These are phyloP conservation scores for Boleophthalmus pectinirostris DNA, from an alignment of 2,113 vertebrate genomes.

Conservation along the genomic window DNA sequence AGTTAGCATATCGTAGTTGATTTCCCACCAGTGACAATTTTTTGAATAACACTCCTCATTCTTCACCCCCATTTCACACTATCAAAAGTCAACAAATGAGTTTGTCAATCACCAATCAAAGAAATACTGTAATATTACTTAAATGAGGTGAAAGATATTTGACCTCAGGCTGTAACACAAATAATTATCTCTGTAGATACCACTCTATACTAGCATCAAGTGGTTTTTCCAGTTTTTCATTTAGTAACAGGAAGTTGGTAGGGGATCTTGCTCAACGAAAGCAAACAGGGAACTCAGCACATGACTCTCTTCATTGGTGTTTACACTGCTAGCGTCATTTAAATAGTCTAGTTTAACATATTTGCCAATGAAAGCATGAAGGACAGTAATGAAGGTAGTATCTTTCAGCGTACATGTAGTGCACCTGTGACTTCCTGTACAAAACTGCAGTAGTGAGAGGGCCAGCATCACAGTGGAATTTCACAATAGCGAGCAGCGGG, in stretches of 20 bases:
- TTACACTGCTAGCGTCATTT: constrained; percentile 39
- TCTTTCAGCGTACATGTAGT: neutral
- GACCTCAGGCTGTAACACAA: neutral
- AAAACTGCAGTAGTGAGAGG: too few relatives aligned
- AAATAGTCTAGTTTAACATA: constrained; percentile 31
- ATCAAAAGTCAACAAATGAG: neutral
- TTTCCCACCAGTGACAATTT: too few relatives aligned
- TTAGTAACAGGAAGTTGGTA: constrained; percentile 36
- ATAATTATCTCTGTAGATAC: constrained; percentile 6
- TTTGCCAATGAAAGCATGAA: constrained; percentile 20
- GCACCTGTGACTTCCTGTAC: too few relatives aligned
- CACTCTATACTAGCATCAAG: neutral
- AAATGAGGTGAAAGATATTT: neutral
- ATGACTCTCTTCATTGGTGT: constrained; percentile 49
- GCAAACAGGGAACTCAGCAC: constrained; percentile 55
- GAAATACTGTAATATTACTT: neutral
- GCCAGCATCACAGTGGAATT: too few relatives aligned
- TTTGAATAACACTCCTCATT: too few relatives aligned
- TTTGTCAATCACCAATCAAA: neutral
- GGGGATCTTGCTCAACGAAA: constrained; percentile 41
- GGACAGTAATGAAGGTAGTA: constrained; percentile 12
- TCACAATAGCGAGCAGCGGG: too few relatives aligned
- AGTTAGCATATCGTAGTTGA: neutral
- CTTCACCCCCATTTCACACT: too few relatives aligned
- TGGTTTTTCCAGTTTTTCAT: constrained; percentile 38